Evolutionary conservation across 1,140 invertebrate genomes (phyloP).

Genomic region (Ctenoplectra terminalis): DNA sequence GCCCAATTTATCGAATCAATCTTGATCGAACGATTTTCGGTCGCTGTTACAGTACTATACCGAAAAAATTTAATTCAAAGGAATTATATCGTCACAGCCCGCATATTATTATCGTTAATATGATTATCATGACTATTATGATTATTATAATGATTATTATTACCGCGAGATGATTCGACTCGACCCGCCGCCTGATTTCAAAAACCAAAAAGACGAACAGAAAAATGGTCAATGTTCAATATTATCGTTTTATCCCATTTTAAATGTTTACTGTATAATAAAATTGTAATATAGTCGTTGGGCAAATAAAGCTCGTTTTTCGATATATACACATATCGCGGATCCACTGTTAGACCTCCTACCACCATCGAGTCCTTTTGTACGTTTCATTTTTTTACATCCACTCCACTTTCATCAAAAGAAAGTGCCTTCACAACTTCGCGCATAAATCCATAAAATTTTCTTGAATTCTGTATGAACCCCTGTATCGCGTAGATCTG

Average conservation of each 20-base stretch:
- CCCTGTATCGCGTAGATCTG: not conserved
- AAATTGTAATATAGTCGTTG: constrained; percentile 81
- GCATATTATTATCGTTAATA: constrained; percentile 15
- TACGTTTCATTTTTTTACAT: no score
- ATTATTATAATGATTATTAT: constrained; percentile 8
- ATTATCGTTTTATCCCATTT: constrained; percentile 79
- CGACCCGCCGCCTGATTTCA: constrained; percentile 72
- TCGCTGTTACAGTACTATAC: constrained; percentile 31
- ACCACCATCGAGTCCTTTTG: not conserved
- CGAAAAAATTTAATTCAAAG: constrained; percentile 10
- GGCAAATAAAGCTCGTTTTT: constrained; percentile 81
- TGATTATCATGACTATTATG: not conserved
- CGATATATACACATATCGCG: constrained; percentile 50
- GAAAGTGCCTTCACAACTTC: not conserved
- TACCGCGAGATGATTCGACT: constrained; percentile 38
- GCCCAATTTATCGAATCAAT: constrained; percentile 39
- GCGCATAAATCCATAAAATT: not conserved
- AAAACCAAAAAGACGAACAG: constrained; percentile 48
- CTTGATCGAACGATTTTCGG: constrained; percentile 36
- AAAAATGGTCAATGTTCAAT: constrained; percentile 72
- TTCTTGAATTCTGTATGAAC: constrained; percentile 7
- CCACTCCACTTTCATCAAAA: not conserved
- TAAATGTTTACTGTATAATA: constrained; percentile 81
- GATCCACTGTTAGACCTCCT: not conserved
- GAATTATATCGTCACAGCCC: constrained; percentile 44